Percentiles rank a stretch among this genome's conserved stretches.
Evolutionary conservation across 2,888 invertebrate genomes (phyloP).

Genomic region (Ashinkailepas kermadecensis): DNA sequence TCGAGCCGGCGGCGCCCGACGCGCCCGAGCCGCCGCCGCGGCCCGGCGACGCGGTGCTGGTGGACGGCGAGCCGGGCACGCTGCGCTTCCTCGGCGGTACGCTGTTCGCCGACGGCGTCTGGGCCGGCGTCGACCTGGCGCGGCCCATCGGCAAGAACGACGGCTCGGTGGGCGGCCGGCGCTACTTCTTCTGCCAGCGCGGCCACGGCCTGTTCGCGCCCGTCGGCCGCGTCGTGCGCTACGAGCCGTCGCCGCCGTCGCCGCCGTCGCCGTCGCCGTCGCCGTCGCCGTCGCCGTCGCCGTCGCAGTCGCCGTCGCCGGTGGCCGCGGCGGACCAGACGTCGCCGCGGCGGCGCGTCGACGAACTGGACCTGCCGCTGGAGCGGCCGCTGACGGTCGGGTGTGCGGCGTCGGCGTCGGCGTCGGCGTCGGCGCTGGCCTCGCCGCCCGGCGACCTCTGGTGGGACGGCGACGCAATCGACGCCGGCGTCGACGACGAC

Average conservation of each 20-base stretch:
- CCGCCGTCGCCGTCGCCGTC: not conserved
- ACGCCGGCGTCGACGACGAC: constrained; percentile 15
- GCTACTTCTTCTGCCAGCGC: constrained; percentile 54
- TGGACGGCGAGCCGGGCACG: constrained; percentile 27
- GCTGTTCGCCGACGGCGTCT: constrained; percentile 34
- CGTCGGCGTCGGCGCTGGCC: not conserved
- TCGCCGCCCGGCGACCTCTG: not conserved
- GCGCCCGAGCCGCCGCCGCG: not conserved
- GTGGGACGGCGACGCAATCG: not conserved
- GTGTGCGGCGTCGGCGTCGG: not conserved
- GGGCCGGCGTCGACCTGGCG: constrained; percentile 34
- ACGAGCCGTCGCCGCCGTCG: not conserved
- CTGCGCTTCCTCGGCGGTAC: constrained; percentile 33
- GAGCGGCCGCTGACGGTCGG: not conserved
- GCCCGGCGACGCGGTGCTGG: not conserved
- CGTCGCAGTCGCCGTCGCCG: not conserved
- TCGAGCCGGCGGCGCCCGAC: too few species aligned
- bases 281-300: not conserved
- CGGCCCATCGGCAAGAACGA: constrained; percentile 35
- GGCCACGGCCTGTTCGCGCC: constrained; percentile 57
- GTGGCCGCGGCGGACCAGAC: not conserved
- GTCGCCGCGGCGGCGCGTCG: not conserved
- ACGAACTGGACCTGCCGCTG: not conserved
- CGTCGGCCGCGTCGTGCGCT: constrained; percentile 45
- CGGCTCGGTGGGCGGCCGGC: constrained; percentile 36